Base-by-base conservation (phyloP, 2,113 vertebrate genomes). In the Pontoporia blainvillei region DNA sequence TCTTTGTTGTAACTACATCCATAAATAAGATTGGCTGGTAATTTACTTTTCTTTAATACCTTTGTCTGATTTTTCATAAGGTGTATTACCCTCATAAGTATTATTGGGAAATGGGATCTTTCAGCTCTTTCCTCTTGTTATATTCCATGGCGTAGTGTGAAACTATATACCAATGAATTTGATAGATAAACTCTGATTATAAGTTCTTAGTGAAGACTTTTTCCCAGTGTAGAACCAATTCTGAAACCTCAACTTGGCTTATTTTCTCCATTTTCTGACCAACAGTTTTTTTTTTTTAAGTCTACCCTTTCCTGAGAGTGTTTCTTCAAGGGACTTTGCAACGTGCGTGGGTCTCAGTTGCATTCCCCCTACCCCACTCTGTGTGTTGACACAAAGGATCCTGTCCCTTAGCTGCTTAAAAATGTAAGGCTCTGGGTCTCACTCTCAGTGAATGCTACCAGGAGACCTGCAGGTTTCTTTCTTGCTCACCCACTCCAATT, bases 331-430 rank as follows among this genome's bases (percentile, higher is more conserved):
- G 5, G 10, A 15, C 11, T 18, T 39, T 78, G 27, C 13, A 69
- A 13, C 0, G 1, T 46, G 59, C 34, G 23, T 49, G 20, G 15
- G 18, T 41, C 8, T 49, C 1, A 57, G 2, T 67, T 75, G n/a
- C 66, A 81, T 46, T 31, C 15, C 41, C 1, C 11, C 27, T 3
- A 10, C 41, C 12, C 29, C 0, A 7, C 27, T 67, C 34, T 36
- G 8, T 52, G 34, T 39, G 1, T 2, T 54, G 36, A 31, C 44
- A 90, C 5, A 71, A 69, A 66, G 3, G 4, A 8, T 29, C 29
- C 1, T n/a, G 64, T 64, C 9, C 5, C 5, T 15, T 23, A 25
- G 21, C 15, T 61, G 8, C 59, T 73, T 67, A 86, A 27, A 46
- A 36, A 49, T 2, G 3, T 66, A 73, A 57, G 34, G 27, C 17